Conservation (phyloP, 2,888 invertebrate species). For the Peribatodes rhomboidaria region DNA sequence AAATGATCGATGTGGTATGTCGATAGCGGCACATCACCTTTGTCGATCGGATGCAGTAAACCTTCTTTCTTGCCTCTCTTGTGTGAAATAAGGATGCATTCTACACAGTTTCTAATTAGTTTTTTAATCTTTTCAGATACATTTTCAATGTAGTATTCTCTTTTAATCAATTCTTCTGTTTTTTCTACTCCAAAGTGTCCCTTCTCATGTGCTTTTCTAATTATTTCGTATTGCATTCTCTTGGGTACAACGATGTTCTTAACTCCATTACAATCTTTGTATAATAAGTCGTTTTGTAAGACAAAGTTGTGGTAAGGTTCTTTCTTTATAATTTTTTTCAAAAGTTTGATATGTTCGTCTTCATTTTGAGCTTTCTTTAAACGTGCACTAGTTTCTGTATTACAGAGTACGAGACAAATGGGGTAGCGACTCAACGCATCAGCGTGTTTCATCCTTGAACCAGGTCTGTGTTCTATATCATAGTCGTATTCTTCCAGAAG, state of each 20-base stretch:
- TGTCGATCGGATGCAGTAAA: conserved; percentile 1
- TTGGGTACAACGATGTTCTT: conserved; percentile 11
- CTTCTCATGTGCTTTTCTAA: neutral
- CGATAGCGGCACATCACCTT: conserved; percentile 1
- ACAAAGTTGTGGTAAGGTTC: neutral
- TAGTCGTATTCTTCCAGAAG: conserved; percentile 3
- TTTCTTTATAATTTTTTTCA: conserved; percentile 11
- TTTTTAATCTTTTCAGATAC: too few species aligned
- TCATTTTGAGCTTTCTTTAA: conserved; percentile 5
- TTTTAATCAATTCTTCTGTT: conserved; percentile 16
- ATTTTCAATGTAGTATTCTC: conserved; percentile 2
- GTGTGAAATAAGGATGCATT: conserved; percentile 5
- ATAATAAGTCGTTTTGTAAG: conserved; percentile 1
- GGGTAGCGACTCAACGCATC: conserved; percentile 17
- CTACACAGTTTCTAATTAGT: neutral
- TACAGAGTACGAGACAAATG: neutral
- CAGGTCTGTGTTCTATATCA: conserved; percentile 1
- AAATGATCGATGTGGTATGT: conserved; percentile 9
- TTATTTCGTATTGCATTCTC: neutral
- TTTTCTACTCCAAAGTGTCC: conserved; percentile 24
- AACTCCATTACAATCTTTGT: conserved; percentile 12
- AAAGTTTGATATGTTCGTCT: too few species aligned
- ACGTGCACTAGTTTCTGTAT: conserved; percentile 8
- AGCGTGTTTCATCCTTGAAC: neutral
- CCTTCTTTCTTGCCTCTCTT: conserved; percentile 5